A percentile compares a stretch with the other conserved stretches of the same genome.
phyloP scores from a whole-genome alignment of 1,140 invertebrate genomes.

The Drosophila carrolli region DNA sequence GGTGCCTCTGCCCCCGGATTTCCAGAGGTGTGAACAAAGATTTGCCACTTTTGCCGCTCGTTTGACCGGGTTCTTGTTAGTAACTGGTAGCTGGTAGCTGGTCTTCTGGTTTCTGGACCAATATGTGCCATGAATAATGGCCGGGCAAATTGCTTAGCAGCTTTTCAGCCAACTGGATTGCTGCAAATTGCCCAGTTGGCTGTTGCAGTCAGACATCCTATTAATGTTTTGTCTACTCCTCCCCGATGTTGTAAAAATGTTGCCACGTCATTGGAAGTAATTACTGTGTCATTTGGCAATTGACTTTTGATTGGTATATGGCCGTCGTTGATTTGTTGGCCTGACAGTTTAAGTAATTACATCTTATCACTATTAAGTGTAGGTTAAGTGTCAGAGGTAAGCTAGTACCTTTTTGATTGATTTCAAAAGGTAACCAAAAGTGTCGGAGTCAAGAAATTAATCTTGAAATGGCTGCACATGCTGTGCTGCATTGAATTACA shows the following conservation, averaged over 20 bases:
- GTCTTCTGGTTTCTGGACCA: conserved; percentile 29
- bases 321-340: conserved; percentile 19
- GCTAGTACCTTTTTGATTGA: conserved; percentile 16
- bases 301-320: conserved; percentile 63
- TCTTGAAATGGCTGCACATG: not conserved
- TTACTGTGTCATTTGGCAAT: conserved; percentile 71
- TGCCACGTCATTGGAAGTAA: conserved; percentile 69
- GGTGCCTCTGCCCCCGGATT: not conserved
- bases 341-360: conserved; percentile 37
- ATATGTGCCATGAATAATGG: conserved; percentile 80
- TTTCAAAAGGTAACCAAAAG: not conserved
- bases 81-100: conserved; percentile 4
- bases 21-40: conserved; percentile 76
- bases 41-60: conserved; percentile 79
- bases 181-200: conserved; percentile 45
- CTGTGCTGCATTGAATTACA: not conserved
- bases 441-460: conserved; percentile 13
- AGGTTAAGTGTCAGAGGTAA: conserved; percentile 22
- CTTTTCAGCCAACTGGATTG: conserved; percentile 37
- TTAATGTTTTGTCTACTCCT: conserved; percentile 35
- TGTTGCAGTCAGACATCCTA: conserved; percentile 49
- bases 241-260: conserved; percentile 41
- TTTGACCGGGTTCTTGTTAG: conserved; percentile 50
- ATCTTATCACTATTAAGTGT: conserved; percentile 24
- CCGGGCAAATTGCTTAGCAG: conserved; percentile 69